Evolutionary conservation across 2,888 invertebrate species (phyloP), one percentile per base, ranked within the genome.

Genomic region (Heliconius erato): DNA sequence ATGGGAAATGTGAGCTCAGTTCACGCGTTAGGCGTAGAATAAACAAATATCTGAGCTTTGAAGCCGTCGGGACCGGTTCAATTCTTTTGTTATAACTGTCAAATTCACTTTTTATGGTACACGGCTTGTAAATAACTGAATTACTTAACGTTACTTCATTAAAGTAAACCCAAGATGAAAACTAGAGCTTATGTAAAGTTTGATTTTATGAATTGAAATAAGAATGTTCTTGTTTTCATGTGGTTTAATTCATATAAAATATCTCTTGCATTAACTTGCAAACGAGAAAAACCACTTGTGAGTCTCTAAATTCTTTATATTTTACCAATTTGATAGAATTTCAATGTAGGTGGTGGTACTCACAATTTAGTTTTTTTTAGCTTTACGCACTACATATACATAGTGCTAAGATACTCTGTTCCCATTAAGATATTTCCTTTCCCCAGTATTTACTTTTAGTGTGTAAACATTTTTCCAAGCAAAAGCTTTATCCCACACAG

Each of bases 1-100:
- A 91, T 89, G 90, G 90, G 87, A 90, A 91, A 89, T 87, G 88
- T 89, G 86, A 88, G 87, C 80, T 87, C 85, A 80, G 87, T 87
- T 85, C 87, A 85, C 85, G 85, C 83, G 84, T 79, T 84, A 82
- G 82, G 78, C 84, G 81, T 72, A 85, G 82, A 87, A 82, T 86
- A 86, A 85, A 85, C 82, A 84, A 82, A 83, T 85, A 84, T 49
- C 32, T 65, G 59, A 63, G 83, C 77, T 77, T 81, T 77, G 81
- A 69, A 65, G 79, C 79, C 65, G 79, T 79, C 68, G 40, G 59
- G 40, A 69, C 59, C 68, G 59, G 35, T 59, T 76, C 69, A 32
- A 40, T 65, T 72, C 44, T 80, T 54, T 80, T 81, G 28, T 80
- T 76, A 49, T 40, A 80, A 80, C 59, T 81, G 81, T 81, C 81